Base-by-base conservation (phyloP, 2,113 vertebrate species). In the Symphodus melops region DNA sequence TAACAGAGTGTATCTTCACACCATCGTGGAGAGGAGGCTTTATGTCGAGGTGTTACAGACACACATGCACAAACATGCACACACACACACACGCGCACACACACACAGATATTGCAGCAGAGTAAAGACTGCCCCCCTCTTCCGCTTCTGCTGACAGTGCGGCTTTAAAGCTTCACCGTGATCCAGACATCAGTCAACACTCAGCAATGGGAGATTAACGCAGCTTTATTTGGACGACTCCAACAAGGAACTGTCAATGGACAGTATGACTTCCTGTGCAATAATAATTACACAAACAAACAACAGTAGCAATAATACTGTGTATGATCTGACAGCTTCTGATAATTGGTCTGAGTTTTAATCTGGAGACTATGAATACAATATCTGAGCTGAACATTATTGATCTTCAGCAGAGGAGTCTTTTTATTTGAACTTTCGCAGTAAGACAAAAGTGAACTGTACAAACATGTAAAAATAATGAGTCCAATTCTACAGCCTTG, bases 171-270 rank as follows among this genome's bases (percentile, higher is more conserved):
- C 77, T 71, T 65, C 75, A 77, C 73, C 33, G 11, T 72, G 79
- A 83, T 86, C 80, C 76, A 80, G 74, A 83, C 77, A 82, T 77
- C 83, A 77, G 88, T 86, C 84, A 79, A 72, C 70, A 78, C 69
- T n/a, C 37, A 19, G 53, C 79, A 55, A 60, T 13, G 56, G 39
- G 41, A 70, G 74, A 85, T 81, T 79, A 86, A 75, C 39, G 21
- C 28, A 57, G 64, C 73, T 88, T 81, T 72, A 86, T 84, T 78
- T 85, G 77, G 74, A 74, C 52, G 9, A 41, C 13, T 71, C 57
- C 58, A 62, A 83, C 75, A 84, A 57, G 72, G 57, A 73, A 57
- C 68, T 57, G 61, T 57, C 70, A 68, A 49, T 55, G 36, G n/a
- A n/a, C n/a, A n/a, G n/a, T 63, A 25, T 8, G 13, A 55, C 60